A percentile compares a stretch with the other conserved stretches of the same genome.
phyloP scores from a whole-genome alignment of 2,113 vertebrate species.

The Anolis carolinensis region DNA sequence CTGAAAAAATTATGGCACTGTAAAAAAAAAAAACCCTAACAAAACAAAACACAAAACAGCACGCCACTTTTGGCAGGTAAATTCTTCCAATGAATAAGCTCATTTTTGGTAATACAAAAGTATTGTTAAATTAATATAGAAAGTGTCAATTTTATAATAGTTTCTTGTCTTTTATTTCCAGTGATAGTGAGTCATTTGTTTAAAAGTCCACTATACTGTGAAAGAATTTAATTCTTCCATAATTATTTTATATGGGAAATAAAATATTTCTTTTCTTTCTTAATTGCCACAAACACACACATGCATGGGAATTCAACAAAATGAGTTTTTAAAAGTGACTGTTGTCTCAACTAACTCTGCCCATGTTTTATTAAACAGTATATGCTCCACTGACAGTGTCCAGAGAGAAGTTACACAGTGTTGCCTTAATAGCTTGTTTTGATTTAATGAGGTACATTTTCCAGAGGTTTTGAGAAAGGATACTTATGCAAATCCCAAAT shows the following conservation, averaged over 20 bases:
- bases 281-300: neutral
- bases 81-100: neutral
- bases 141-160: neutral
- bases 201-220: neutral
- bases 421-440: neutral
- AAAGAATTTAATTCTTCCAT: neutral
- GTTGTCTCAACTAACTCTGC: neutral
- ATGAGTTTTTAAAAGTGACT: neutral
- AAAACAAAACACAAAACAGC: no score
- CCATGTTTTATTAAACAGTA: neutral
- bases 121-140: neutral
- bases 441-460: neutral
- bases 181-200: neutral
- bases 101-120: neutral
- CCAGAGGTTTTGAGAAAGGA: neutral
- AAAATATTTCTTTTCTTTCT: no score
- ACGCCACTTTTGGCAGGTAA: neutral
- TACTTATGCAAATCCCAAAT: neutral
- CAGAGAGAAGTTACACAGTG: neutral
- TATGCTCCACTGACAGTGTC: neutral
- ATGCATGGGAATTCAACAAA: neutral
- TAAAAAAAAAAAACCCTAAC: neutral
- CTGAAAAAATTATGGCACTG: neutral
- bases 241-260: neutral
- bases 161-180: neutral